These are phyloP conservation scores for Bathynomus jamesi DNA, from an alignment of 1,140 invertebrate species.

Conservation along the genomic window DNA sequence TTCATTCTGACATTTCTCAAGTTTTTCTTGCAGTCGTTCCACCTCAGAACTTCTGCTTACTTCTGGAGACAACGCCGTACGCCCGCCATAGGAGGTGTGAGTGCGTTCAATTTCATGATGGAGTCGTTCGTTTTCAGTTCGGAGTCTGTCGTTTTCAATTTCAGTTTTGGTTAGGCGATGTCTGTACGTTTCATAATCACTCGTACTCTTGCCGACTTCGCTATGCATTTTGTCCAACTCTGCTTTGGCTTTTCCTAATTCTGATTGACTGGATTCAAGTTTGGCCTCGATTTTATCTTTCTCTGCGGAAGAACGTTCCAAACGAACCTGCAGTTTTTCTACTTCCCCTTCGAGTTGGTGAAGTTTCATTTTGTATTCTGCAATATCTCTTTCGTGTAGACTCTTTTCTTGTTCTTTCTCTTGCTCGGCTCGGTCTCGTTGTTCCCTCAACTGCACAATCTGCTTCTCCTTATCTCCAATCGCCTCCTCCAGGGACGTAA, in stretches of 20 bases:
- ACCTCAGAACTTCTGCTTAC: constrained; percentile 55
- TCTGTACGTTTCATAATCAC: constrained; percentile 81
- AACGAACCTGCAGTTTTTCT: constrained; percentile 76
- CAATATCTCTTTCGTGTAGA: constrained; percentile 82
- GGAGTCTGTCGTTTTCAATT: constrained; percentile 72
- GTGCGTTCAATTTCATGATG: constrained; percentile 75
- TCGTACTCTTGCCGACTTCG: constrained; percentile 75
- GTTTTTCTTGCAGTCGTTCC: constrained; percentile 74
- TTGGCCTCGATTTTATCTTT: constrained; percentile 84
- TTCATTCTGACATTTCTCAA: constrained; percentile 74
- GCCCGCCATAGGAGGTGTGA: constrained; percentile 55
- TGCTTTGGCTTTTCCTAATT: constrained; percentile 85
- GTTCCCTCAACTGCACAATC: constrained; percentile 82
- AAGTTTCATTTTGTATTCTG: constrained; percentile 87
- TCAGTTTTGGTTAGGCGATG: constrained; percentile 74
- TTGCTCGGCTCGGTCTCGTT: constrained; percentile 88
- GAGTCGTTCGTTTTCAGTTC: constrained; percentile 48
- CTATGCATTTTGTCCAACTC: constrained; percentile 82
- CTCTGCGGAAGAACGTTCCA: constrained; percentile 77
- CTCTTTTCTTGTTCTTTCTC: constrained; percentile 92
- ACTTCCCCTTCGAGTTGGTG: constrained; percentile 51
- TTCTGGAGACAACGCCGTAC: constrained; percentile 64
- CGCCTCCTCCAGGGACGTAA: constrained; percentile 87
- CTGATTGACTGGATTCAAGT: constrained; percentile 82
- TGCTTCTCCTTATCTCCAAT: constrained; percentile 95